Percentiles rank a stretch among this genome's conserved stretches.
These are phyloP conservation scores for Alcedo atthis DNA, from an alignment of 2,797 vertebrate species.

Conservation along the genomic window DNA sequence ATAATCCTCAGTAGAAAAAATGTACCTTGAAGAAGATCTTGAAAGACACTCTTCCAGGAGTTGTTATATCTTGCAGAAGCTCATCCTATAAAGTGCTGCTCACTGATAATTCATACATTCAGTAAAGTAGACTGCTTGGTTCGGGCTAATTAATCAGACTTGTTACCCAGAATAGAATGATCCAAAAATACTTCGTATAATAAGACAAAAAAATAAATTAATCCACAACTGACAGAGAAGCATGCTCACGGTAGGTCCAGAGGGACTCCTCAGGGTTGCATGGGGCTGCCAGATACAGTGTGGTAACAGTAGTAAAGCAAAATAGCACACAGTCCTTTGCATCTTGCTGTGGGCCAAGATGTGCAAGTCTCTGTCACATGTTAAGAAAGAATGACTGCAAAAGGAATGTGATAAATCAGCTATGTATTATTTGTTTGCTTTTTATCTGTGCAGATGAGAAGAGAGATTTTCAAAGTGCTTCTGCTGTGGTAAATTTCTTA, in stretches of 20 bases:
- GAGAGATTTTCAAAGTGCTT: constrained; percentile 1
- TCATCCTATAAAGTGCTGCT: neutral
- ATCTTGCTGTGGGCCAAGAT: neutral
- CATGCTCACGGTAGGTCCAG: neutral
- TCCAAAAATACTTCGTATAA: neutral
- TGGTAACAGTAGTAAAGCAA: neutral
- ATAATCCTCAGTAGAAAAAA: neutral
- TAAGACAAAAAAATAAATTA: neutral
- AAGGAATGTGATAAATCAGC: neutral
- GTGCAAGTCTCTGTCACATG: rapidly evolving
- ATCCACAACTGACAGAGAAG: neutral
- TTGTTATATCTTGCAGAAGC: neutral
- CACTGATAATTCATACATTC: neutral
- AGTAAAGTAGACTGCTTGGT: neutral
- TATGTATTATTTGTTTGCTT: neutral
- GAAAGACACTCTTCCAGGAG: neutral
- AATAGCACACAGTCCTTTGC: neutral
- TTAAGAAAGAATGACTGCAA: neutral
- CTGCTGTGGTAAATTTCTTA: neutral
- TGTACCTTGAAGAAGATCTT: neutral
- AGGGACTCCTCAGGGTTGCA: neutral
- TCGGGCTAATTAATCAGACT: neutral
- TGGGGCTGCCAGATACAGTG: neutral
- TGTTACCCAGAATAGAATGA: neutral
- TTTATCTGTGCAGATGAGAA: constrained; percentile 1